Evolutionary conservation across 2,888 invertebrate species (phyloP).

Genomic region (Platycnemis pennipes): DNA sequence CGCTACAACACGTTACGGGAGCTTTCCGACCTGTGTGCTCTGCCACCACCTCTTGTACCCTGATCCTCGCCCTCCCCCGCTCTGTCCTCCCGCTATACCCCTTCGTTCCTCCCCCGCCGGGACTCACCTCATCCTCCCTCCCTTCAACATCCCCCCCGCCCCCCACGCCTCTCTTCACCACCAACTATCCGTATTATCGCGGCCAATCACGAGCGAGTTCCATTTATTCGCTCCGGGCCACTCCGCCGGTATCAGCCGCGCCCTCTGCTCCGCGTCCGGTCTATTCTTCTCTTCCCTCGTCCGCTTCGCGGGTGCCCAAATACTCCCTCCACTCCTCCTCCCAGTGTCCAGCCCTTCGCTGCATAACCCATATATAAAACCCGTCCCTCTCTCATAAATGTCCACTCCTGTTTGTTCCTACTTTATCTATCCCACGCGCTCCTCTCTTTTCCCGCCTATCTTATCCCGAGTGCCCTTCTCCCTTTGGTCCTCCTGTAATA

Average conservation of each 20-base stretch:
- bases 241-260: conserved; percentile 60
- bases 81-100: too few species aligned
- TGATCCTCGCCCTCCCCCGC: too few species aligned
- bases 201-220: conserved; percentile 66
- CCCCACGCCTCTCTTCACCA: conserved; percentile 5
- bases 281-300: conserved; percentile 59
- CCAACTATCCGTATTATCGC: conserved; percentile 65
- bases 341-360: not conserved
- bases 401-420: conserved; percentile 62
- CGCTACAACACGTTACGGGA: conserved; percentile 34
- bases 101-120: not conserved
- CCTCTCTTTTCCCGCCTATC: conserved; percentile 65
- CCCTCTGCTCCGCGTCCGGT: conserved; percentile 64
- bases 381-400: conserved; percentile 60
- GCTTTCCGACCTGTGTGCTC: not conserved
- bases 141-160: not conserved
- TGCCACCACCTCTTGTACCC: not conserved
- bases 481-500: conserved; percentile 31
- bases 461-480: conserved; percentile 54
- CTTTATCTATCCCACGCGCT: conserved; percentile 57
- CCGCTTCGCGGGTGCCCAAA: conserved; percentile 47
- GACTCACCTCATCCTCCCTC: not conserved
- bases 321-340: not conserved
- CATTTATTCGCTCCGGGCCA: conserved; percentile 67
- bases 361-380: conserved; percentile 15